These are phyloP conservation scores for Pilophorus perplexus DNA, from an alignment of 2,888 invertebrate genomes.

Conservation along the genomic window DNA sequence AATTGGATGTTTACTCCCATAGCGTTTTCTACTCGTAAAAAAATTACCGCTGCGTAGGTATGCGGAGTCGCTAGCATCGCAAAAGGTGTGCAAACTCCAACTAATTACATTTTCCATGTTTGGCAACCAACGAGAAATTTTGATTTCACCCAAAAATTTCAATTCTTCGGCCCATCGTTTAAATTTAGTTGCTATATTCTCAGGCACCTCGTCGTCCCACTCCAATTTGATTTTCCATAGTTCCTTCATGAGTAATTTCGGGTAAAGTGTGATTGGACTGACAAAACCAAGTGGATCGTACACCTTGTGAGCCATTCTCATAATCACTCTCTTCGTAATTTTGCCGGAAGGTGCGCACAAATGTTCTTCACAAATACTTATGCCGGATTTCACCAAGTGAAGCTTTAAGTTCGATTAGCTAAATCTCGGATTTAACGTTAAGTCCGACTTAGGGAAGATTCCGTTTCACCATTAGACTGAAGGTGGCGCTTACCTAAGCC, in stretches of 20 bases:
- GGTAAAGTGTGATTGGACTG: constrained; percentile 43
- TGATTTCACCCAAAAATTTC: constrained; percentile 42
- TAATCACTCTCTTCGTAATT: constrained; percentile 1
- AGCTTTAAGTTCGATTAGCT: background rate
- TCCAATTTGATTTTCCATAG: background rate
- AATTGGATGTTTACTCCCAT: background rate
- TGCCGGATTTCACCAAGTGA: background rate
- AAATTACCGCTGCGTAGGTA: background rate
- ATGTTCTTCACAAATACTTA: background rate
- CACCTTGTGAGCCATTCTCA: constrained; percentile 37
- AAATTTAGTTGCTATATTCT: background rate
- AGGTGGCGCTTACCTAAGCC: no score
- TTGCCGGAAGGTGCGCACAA: background rate
- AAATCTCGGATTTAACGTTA: no score
- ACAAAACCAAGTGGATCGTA: constrained; percentile 48
- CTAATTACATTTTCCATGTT: background rate
- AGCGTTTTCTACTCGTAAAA: background rate
- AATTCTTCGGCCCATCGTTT: constrained; percentile 45
- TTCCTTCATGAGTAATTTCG: constrained; percentile 47
- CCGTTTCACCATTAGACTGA: no score
- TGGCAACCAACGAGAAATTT: constrained; percentile 42
- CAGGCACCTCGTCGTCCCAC: constrained; percentile 18
- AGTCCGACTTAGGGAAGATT: no score
- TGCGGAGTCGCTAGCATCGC: background rate
- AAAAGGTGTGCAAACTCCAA: background rate